phyloP scores from a whole-genome alignment of 2,113 vertebrate genomes.

The Petromus typicus region DNA sequence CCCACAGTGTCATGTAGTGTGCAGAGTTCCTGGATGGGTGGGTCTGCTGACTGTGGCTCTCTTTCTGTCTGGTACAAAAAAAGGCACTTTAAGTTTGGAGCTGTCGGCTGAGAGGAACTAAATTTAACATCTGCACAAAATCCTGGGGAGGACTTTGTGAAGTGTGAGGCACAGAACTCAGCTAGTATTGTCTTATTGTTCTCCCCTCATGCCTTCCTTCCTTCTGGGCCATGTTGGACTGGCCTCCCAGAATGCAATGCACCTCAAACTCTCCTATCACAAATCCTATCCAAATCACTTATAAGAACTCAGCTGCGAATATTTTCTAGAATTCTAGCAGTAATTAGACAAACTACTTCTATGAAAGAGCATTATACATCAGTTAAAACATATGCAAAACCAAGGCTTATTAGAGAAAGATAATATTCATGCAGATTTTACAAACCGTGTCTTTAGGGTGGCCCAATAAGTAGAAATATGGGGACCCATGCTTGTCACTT shows the following conservation, averaged over 20 bases:
- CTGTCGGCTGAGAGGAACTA: not conserved
- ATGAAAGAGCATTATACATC: conserved; percentile 78
- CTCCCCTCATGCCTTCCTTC: not conserved
- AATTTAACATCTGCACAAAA: not conserved
- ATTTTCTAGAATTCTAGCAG: conserved; percentile 55
- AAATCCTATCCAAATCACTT: not conserved
- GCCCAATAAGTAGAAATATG: conserved; percentile 99
- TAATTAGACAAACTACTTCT: conserved; percentile 72
- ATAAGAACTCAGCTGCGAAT: conserved; percentile 55
- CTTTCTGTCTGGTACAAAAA: not conserved
- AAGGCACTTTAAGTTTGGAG: not conserved
- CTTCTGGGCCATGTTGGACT: not conserved
- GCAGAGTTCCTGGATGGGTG: not conserved
- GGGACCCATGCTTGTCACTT: conserved; percentile 99
- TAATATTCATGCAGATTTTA: conserved; percentile 96
- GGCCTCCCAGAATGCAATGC: not conserved
- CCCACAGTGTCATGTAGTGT: too few species aligned
- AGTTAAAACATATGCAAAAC: conserved; percentile 85
- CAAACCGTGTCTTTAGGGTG: conserved; percentile 99
- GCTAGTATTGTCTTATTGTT: not conserved
- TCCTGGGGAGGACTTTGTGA: not conserved
- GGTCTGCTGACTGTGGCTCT: not conserved
- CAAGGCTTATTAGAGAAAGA: conserved; percentile 88
- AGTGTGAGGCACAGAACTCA: not conserved
- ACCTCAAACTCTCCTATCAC: not conserved